Conservation (phyloP, 2,797 vertebrate species). For the Leuciscus waleckii region DNA sequence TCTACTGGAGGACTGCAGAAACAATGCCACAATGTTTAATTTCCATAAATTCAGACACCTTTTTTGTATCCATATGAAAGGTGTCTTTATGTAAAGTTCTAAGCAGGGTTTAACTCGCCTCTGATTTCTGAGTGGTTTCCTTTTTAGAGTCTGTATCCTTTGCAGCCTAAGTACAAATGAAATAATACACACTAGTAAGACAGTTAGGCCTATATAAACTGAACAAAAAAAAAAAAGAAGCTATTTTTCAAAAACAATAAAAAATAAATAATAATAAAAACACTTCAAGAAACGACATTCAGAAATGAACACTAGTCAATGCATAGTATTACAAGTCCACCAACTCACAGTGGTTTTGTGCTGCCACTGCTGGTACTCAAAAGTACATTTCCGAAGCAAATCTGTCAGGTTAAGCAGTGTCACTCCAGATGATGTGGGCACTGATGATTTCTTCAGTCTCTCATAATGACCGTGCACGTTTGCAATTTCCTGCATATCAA, state of each 20-base stretch:
- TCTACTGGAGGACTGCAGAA: slow-evolving; percentile 76
- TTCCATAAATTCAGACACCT: not conserved
- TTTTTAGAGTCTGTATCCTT: slow-evolving; percentile 19
- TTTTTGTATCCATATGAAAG: not conserved
- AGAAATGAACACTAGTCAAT: not conserved
- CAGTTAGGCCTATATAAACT: not conserved
- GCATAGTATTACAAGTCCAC: not conserved
- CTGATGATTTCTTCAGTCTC: slow-evolving; percentile 42
- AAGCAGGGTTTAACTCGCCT: slow-evolving; percentile 31
- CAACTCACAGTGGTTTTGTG: slow-evolving; percentile 47
- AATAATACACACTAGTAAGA: not conserved
- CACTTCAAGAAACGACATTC: not conserved
- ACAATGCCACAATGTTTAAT: not conserved
- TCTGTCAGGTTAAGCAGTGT: slow-evolving; percentile 29
- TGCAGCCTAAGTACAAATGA: slow-evolving; percentile 11
- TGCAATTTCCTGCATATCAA: slow-evolving; percentile 42
- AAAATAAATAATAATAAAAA: too few relatives aligned
- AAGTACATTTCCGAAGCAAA: slow-evolving; percentile 37
- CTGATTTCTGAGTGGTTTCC: slow-evolving; percentile 5
- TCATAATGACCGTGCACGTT: slow-evolving; percentile 58
- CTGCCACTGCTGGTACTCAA: slow-evolving; percentile 51
- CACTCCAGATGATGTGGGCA: slow-evolving; percentile 40
- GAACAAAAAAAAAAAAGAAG: not conserved
- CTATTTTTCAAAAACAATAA: not conserved
- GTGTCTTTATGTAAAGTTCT: not conserved